Conservation (phyloP, 2,888 invertebrate species). For the Agrenia bidenticulata region DNA sequence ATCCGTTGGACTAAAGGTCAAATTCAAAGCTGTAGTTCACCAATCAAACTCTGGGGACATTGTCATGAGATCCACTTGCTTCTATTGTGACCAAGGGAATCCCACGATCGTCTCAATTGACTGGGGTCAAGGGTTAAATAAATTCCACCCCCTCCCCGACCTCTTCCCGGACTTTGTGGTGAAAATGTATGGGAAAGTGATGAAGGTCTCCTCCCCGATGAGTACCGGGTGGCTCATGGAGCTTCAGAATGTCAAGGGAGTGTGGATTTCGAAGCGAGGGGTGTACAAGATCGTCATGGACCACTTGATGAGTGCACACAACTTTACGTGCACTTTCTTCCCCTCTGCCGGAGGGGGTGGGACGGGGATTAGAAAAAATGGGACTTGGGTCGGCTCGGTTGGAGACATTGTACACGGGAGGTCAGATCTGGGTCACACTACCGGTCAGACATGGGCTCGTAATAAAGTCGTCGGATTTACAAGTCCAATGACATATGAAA, state of each 20-base stretch:
- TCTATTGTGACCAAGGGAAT: slow-evolving; percentile 26
- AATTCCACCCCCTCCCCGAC: neutral
- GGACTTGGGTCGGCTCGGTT: slow-evolving; percentile 38
- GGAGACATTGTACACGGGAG: slow-evolving; percentile 31
- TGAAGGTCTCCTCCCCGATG: slow-evolving; percentile 25
- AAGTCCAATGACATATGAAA: slow-evolving; percentile 30
- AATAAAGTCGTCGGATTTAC: slow-evolving; percentile 31
- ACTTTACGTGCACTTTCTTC: slow-evolving; percentile 31
- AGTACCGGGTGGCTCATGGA: slow-evolving; percentile 31
- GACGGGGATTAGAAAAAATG: slow-evolving; percentile 15
- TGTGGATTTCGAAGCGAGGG: slow-evolving; percentile 26
- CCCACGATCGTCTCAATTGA: neutral
- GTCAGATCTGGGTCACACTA: slow-evolving; percentile 33
- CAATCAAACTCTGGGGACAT: neutral
- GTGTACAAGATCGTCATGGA: slow-evolving; percentile 23
- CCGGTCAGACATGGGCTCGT: slow-evolving; percentile 27
- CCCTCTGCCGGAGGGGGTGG: slow-evolving; percentile 27
- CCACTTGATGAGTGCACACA: slow-evolving; percentile 24
- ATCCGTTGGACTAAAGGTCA: slow-evolving; percentile 19
- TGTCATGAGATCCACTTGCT: slow-evolving; percentile 24
- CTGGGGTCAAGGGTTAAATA: slow-evolving; percentile 1
- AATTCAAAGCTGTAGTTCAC: slow-evolving; percentile 27
- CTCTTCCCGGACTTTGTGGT: slow-evolving; percentile 37
- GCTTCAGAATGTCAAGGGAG: slow-evolving; percentile 21
- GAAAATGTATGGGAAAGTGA: slow-evolving; percentile 28